Conservation (phyloP, 2,888 invertebrate species). For the Lasioglossum figueresi region DNA sequence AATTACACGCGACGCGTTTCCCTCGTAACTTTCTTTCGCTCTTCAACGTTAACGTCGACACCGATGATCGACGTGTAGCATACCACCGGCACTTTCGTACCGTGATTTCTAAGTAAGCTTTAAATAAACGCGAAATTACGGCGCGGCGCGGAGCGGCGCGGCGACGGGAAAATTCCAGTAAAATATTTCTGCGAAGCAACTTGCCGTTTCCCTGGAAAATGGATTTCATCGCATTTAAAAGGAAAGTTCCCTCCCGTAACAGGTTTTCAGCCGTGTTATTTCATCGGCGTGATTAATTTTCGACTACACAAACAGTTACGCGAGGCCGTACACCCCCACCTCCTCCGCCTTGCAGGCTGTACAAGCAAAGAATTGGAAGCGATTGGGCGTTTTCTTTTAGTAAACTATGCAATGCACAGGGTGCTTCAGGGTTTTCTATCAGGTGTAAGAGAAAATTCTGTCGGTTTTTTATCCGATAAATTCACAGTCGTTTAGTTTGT, state of each 20-base stretch:
- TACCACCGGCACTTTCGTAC: background rate
- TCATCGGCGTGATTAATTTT: constrained; percentile 45
- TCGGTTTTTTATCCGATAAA: background rate
- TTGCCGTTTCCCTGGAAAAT: background rate
- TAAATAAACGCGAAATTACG: background rate
- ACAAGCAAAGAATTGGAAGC: background rate
- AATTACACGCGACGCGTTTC: background rate
- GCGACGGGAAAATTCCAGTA: background rate
- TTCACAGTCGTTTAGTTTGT: background rate
- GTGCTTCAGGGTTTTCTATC: background rate
- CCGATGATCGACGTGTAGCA: background rate
- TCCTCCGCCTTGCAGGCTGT: background rate
- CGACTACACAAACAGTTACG: background rate
- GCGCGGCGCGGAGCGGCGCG: background rate
- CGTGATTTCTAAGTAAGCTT: background rate
- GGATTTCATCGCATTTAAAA: constrained; percentile 16
- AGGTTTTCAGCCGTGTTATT: constrained; percentile 23
- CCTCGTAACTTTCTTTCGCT: background rate
- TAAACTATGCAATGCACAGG: background rate
- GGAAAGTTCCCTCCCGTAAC: background rate
- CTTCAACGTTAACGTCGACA: background rate
- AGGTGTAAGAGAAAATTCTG: background rate
- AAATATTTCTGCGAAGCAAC: background rate
- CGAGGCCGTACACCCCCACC: background rate
- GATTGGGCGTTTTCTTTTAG: background rate